Conservation (phyloP, 2,797 vertebrate genomes). For the Sebastiscus tertius region DNA sequence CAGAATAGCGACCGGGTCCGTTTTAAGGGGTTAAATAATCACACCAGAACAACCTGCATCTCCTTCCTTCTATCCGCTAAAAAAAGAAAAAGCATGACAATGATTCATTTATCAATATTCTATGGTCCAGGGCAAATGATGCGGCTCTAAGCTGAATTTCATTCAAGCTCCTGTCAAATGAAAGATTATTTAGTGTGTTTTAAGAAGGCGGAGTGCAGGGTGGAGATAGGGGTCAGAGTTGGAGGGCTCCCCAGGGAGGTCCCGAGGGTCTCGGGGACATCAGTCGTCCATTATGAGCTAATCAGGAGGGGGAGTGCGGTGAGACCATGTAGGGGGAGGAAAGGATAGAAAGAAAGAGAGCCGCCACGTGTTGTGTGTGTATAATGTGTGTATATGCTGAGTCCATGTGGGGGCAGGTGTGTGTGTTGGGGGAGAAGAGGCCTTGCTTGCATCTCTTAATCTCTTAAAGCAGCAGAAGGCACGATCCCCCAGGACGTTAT, state of each 20-base stretch:
- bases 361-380: conserved; percentile 49
- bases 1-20: too few species aligned
- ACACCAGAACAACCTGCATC: conserved; percentile 33
- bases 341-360: conserved; percentile 34
- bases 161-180: conserved; percentile 85
- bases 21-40: conserved; percentile 14
- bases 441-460: conserved; percentile 48
- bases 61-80: conserved; percentile 10
- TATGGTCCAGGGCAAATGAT: conserved; percentile 80
- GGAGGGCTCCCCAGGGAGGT: conserved; percentile 82
- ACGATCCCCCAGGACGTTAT: conserved; percentile 63
- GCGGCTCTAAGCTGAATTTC: conserved; percentile 82
- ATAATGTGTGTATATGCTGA: conserved; percentile 13
- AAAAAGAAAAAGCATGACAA: conserved; percentile 38
- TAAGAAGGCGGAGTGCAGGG: conserved; percentile 83
- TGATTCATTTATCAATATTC: conserved; percentile 82
- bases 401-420: conserved; percentile 28
- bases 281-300: conserved; percentile 84
- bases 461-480: conserved; percentile 78
- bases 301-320: conserved; percentile 69
- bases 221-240: conserved; percentile 83
- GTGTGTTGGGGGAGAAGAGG: conserved; percentile 1
- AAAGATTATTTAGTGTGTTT: conserved; percentile 89
- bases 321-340: conserved; percentile 32
- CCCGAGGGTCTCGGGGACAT: conserved; percentile 81